Evolutionary conservation across 2,888 invertebrate species (phyloP).

Genomic region (Nomada ferruginata): DNA sequence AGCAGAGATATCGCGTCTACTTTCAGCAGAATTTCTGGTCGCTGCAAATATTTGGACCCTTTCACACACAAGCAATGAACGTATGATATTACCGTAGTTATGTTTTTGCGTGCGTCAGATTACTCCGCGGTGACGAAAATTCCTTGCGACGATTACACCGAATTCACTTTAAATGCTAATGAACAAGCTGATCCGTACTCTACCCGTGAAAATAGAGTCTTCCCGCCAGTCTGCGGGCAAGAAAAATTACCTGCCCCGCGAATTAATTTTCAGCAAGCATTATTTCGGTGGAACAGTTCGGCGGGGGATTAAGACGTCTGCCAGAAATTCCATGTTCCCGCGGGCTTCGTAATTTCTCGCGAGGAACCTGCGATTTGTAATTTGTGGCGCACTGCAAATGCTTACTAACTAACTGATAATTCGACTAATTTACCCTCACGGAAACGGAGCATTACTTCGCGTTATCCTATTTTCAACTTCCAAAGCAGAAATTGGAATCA

Average conservation of each 20-base stretch:
- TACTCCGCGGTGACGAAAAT: neutral
- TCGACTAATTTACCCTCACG: slow-evolving; percentile 26
- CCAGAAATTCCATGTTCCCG: slow-evolving; percentile 17
- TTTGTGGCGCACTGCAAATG: slow-evolving; percentile 35
- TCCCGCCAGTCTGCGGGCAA: neutral
- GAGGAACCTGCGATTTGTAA: slow-evolving; percentile 26
- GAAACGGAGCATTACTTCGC: neutral
- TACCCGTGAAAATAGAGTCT: slow-evolving; percentile 12
- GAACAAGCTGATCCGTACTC: slow-evolving; percentile 44
- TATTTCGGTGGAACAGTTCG: slow-evolving; percentile 29
- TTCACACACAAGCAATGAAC: neutral
- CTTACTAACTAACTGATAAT: slow-evolving; percentile 55
- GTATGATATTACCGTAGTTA: neutral
- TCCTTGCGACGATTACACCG: slow-evolving; percentile 33
- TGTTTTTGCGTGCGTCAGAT: slow-evolving; percentile 1
- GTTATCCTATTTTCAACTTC: neutral
- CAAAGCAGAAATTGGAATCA: no score
- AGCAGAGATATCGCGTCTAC: no score
- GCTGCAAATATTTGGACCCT: neutral
- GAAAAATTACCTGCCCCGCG: slow-evolving; percentile 51
- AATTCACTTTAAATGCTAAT: slow-evolving; percentile 79
- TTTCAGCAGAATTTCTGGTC: no score
- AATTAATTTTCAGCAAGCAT: slow-evolving; percentile 54
- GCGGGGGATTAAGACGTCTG: slow-evolving; percentile 30
- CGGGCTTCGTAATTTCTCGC: slow-evolving; percentile 18